Conservation (phyloP, 2,888 invertebrate species). For the Cantharis rufa region DNA sequence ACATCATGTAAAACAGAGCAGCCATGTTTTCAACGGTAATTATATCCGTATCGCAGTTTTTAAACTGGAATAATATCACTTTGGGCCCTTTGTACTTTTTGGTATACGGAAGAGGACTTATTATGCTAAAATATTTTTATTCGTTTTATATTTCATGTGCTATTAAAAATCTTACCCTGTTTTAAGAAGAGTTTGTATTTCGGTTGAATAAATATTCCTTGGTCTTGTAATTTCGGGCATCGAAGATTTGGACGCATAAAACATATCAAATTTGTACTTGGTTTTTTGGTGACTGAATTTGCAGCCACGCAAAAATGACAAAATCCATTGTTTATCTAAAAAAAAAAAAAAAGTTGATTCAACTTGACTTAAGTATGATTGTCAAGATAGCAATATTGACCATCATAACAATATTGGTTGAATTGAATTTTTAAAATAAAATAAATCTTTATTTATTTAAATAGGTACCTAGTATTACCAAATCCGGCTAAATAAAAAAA, state of each 20-base stretch:
- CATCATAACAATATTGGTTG: too few relatives aligned
- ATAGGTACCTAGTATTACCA: too few relatives aligned
- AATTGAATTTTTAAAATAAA: too few relatives aligned
- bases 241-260: constrained; percentile 61
- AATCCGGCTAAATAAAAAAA: too few relatives aligned
- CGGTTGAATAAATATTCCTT: constrained; percentile 53
- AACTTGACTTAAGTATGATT: too few relatives aligned
- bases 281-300: constrained; percentile 61
- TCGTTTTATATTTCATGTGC: neutral
- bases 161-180: constrained; percentile 46
- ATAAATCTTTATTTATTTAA: too few relatives aligned
- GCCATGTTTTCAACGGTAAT: neutral
- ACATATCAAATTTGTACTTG: constrained; percentile 62
- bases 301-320: constrained; percentile 60
- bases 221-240: constrained; percentile 63
- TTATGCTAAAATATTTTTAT: neutral
- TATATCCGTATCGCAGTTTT: neutral
- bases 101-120: neutral
- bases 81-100: neutral
- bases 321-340: constrained; percentile 60
- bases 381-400: too few relatives aligned
- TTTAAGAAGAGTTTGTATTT: constrained; percentile 44
- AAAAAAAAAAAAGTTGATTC: constrained; percentile 19
- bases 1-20: neutral
- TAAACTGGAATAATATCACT: neutral